Evolutionary conservation across 1,140 invertebrate species (phyloP).

Genomic region (Ericerus pela): DNA sequence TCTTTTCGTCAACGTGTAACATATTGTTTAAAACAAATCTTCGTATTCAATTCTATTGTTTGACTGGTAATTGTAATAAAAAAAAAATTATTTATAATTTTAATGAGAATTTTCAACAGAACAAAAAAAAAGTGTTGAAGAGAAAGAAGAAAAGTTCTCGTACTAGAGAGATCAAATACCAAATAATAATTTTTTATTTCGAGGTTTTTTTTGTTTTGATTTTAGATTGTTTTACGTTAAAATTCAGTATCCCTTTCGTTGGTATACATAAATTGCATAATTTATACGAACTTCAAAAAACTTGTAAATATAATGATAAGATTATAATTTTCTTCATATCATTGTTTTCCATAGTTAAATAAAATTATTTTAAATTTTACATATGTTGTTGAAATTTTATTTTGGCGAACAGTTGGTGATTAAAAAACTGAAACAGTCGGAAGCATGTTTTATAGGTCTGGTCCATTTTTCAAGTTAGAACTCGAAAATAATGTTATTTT

Average conservation of each 20-base stretch:
- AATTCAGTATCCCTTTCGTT: conserved; percentile 1
- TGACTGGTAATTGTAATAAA: conserved; percentile 10
- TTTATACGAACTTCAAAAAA: conserved; percentile 3
- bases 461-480: too few species aligned
- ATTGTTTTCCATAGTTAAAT: conserved; percentile 12
- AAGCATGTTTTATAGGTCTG: too few species aligned
- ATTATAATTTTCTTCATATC: conserved; percentile 10
- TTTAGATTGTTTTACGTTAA: conserved; percentile 9
- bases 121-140: conserved; percentile 4
- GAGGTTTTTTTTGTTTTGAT: conserved; percentile 2
- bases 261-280: background rate
- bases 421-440: background rate
- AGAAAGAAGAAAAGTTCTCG: too few species aligned
- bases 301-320: background rate
- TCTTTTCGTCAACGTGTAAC: too few species aligned
- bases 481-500: too few species aligned
- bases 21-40: conserved; percentile 6
- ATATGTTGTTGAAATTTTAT: too few species aligned
- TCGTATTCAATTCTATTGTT: background rate
- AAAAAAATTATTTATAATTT: background rate
- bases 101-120: background rate
- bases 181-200: too few species aligned
- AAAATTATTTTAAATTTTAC: conserved; percentile 12
- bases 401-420: background rate
- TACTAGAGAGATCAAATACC: too few species aligned